Base-by-base conservation (phyloP, 2,113 vertebrate species). In the Aphyosemion australe region DNA sequence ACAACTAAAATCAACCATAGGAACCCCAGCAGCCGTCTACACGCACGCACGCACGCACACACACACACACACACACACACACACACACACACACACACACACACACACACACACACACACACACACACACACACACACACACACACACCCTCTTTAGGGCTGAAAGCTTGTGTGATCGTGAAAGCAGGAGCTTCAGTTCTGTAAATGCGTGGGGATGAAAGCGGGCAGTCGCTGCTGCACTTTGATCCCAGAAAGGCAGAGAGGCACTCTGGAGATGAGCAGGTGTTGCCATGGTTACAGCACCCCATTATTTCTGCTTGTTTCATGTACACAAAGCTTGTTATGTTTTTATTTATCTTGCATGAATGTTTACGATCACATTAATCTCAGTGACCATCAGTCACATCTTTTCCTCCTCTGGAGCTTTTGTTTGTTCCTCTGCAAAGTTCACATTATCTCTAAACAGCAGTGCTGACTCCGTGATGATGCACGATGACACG, bases 241-340 rank as follows among this genome's bases (percentile, higher is more conserved):
- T 69, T 41, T 54, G 51, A 73, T 79, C 56, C 34, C 65, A 43
- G 57, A 8, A 21, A 66, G 47, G 52, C n/a, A 51, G 37, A 48
- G 46, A 45, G 52, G 9, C 11, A 13, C 52, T 59, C 45, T 16
- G 1, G 47, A 1, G 48, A 69, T 6, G 0, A 41, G 42, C 70
- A n/a, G 12, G 21, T 19, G 79, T 86, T 67, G 65, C 71, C 65
- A 73, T 76, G 72, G 84, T 54, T 61, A 76, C 74, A 42, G 71
- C 70, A 72, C 73, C 64, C 50, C 16, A 13, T 55, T 5, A 2
- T 21, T 59, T 32, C 11, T 26, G 14, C 43, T 20, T 5, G 49
- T 52, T 20, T 41, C 20, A 13, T 31, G n/a, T 4, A 21, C 58
- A 50, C 14, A 20, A 52, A 42, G 47, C 61, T 43, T 16, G 47